These are phyloP conservation scores for Sarcophaga rosellei DNA, from an alignment of 2,888 invertebrate genomes.

Conservation along the genomic window DNA sequence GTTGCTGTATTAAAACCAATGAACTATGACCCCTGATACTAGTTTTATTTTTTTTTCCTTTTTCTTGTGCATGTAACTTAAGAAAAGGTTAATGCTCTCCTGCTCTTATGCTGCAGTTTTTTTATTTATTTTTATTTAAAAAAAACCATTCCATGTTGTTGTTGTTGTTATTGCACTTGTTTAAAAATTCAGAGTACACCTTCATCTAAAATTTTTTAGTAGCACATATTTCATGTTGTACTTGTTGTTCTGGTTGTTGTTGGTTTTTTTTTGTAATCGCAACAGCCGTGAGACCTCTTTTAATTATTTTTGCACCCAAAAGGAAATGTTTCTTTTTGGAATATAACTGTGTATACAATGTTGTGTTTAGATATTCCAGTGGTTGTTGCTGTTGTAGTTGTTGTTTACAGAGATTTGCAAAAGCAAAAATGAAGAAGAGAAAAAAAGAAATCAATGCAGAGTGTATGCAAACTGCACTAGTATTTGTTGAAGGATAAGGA, in stretches of 20 bases:
- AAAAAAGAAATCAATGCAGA: slow-evolving; percentile 1
- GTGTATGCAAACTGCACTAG: background rate
- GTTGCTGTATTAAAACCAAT: slow-evolving; percentile 51
- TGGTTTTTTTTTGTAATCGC: slow-evolving; percentile 42
- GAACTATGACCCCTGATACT: slow-evolving; percentile 63
- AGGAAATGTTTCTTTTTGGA: slow-evolving; percentile 67
- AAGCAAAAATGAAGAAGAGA: slow-evolving; percentile 38
- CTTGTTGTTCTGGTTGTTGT: slow-evolving; percentile 33
- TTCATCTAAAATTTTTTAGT: slow-evolving; percentile 56
- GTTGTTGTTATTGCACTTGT: slow-evolving; percentile 64
- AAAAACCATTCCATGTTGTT: slow-evolving; percentile 28
- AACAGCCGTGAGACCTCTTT: slow-evolving; percentile 68
- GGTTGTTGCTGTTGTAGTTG: background rate
- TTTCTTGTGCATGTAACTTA: slow-evolving; percentile 18
- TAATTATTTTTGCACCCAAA: slow-evolving; percentile 67
- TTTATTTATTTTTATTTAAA: slow-evolving; percentile 3
- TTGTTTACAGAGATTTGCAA: slow-evolving; percentile 51
- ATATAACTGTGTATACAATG: background rate
- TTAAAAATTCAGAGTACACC: slow-evolving; percentile 67
- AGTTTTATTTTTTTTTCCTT: slow-evolving; percentile 21
- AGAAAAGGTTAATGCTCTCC: slow-evolving; percentile 61
- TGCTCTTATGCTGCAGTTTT: slow-evolving; percentile 28
- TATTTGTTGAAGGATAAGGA: background rate
- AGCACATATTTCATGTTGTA: slow-evolving; percentile 26
- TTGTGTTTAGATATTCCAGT: slow-evolving; percentile 18